Evolutionary conservation across 2,113 vertebrate genomes (phyloP), one percentile per base, ranked within the genome.

Genomic region (Halichoerus grypus): DNA sequence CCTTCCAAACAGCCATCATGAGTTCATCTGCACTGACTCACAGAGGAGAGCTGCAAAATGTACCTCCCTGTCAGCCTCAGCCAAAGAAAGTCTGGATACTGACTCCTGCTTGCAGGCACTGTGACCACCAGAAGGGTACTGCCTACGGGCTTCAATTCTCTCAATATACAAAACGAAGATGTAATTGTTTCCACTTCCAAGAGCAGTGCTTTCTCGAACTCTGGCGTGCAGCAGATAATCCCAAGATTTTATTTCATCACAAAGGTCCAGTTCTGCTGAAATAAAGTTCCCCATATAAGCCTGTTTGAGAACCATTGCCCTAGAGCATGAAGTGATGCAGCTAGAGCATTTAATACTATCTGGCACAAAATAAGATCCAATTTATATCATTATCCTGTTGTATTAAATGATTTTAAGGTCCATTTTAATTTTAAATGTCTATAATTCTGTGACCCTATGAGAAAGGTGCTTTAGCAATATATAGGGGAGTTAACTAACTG

Each of bases 361-460:
- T 65, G 55, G 33, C 39, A 86, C 21, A 77, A 87, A 91, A 76
- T 69, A 86, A 51, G 42, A 76, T 26, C 9, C 8, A 76, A 65
- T 72, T 15, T 49, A 21, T 85, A 57, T n/a, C 21, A 87, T 67
- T 42, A 19, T 39, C 21, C 31, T 55, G 18, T 36, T 49, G 26
- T 22, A 16, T 59, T 88, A 71, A 5, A 36, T 59, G 3, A 86
- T 46, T 95, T 81, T 84, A 59, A 93, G 24, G 19, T n/a, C 31
- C 10, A 46, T 95, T 77, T n/a, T 90, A 76, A 76, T 69, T 89
- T 92, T 86, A 89, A 94, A 81, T 90, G 31, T 57, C 39, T 49
- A 12, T 57, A 69, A 53, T 80, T 59, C 10, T 69, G 24, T 59
- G 19, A 36, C 28, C 92, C 15, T 65, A 22, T 92, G 36, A 97